These are phyloP conservation scores for Drosophila ficusphila DNA, from an alignment of 1,140 invertebrate genomes.

Conservation along the genomic window DNA sequence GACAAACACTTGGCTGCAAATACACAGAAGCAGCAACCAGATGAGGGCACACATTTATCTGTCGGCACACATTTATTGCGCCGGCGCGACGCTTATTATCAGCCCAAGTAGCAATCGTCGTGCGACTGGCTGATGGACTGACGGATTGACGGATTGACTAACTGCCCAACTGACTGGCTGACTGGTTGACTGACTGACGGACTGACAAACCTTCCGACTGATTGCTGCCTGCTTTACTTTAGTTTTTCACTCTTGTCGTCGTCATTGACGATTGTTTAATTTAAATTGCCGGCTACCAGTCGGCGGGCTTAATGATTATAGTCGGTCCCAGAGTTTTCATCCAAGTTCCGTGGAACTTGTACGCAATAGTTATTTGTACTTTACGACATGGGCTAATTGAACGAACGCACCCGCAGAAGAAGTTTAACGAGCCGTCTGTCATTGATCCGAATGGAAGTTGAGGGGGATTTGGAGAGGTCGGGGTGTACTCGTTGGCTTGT, in stretches of 20 bases:
- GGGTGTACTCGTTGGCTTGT: slow-evolving; percentile 31
- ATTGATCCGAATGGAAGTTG: slow-evolving; percentile 50
- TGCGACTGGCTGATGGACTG: slow-evolving; percentile 54
- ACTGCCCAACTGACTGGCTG: background rate
- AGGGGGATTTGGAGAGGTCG: slow-evolving; percentile 44
- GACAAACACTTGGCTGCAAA: slow-evolving; percentile 9
- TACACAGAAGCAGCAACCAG: slow-evolving; percentile 48
- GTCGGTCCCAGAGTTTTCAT: slow-evolving; percentile 37
- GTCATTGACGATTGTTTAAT: slow-evolving; percentile 67
- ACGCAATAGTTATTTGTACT: slow-evolving; percentile 79
- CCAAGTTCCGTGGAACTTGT: slow-evolving; percentile 46
- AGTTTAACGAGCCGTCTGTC: slow-evolving; percentile 60
- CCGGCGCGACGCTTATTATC: slow-evolving; percentile 79
- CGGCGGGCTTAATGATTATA: slow-evolving; percentile 62
- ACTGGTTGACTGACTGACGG: slow-evolving; percentile 15
- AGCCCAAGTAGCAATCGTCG: slow-evolving; percentile 61
- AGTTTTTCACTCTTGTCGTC: slow-evolving; percentile 77
- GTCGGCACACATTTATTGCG: slow-evolving; percentile 79
- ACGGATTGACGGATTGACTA: slow-evolving; percentile 26
- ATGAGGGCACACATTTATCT: slow-evolving; percentile 62
- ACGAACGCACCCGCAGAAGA: slow-evolving; percentile 57
- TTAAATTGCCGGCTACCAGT: slow-evolving; percentile 51
- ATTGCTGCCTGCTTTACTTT: slow-evolving; percentile 74
- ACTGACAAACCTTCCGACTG: slow-evolving; percentile 41
- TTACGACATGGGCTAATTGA: slow-evolving; percentile 79